Conservation (phyloP, 2,113 vertebrate species). For the Tyrannus savana region DNA sequence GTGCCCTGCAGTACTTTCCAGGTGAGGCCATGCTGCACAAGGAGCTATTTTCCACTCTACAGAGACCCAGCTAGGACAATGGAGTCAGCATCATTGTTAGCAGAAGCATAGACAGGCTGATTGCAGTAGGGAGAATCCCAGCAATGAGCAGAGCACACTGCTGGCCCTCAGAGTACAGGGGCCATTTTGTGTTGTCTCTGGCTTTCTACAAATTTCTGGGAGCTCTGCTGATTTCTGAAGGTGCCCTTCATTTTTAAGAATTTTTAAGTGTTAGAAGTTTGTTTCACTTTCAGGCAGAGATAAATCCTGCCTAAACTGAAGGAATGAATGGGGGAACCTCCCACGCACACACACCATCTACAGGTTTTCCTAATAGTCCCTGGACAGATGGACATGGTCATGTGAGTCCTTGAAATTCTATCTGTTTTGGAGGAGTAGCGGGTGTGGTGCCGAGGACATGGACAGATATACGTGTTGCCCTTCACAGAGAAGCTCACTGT, state of each 20-base stretch:
- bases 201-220: not conserved
- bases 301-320: not conserved
- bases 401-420: conserved; percentile 8
- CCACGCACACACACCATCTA: fast-evolving
- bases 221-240: not conserved
- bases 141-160: not conserved
- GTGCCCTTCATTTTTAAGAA: not conserved
- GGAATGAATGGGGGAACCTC: not conserved
- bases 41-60: not conserved
- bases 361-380: conserved; percentile 1
- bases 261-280: not conserved
- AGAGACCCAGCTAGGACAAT: not conserved
- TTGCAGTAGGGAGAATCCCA: not conserved
- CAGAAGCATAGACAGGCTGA: not conserved
- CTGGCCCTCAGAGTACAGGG: not conserved
- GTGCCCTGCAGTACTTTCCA: not conserved
- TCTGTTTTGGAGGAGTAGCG: not conserved
- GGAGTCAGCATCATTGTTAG: not conserved
- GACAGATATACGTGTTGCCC: not conserved
- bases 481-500: conserved; percentile 26
- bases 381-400: not conserved
- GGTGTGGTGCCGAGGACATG: not conserved
- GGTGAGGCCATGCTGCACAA: not conserved
- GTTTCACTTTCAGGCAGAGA: not conserved
- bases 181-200: not conserved